These are phyloP conservation scores for Cetoscarus ocellatus DNA, from an alignment of 2,797 vertebrate species.

Conservation along the genomic window DNA sequence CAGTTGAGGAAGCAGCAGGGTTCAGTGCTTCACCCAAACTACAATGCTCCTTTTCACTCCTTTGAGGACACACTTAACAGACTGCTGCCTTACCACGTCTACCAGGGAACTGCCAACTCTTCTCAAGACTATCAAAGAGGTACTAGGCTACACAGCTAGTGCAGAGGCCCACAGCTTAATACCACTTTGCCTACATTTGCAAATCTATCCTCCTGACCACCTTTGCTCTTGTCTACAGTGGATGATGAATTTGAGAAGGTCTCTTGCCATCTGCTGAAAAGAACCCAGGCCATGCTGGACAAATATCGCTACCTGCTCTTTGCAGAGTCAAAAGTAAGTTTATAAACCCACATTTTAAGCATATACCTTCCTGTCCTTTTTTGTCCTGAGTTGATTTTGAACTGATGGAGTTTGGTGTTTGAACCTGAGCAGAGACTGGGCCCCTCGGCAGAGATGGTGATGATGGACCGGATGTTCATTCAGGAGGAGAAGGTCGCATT, in stretches of 20 bases:
- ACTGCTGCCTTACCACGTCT: conserved; percentile 95
- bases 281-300: conserved; percentile 96
- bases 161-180: neutral
- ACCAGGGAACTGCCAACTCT: conserved; percentile 92
- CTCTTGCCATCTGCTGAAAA: conserved; percentile 91
- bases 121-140: conserved; percentile 89
- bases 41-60: conserved; percentile 90
- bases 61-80: conserved; percentile 90
- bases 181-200: too few species aligned
- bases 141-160: conserved; percentile 43
- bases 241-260: conserved; percentile 95
- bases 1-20: conserved; percentile 95
- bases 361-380: neutral
- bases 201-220: neutral
- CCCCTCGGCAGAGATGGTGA: conserved; percentile 97
- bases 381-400: conserved; percentile 56
- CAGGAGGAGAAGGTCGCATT: conserved; percentile 94
- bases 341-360: conserved; percentile 30
- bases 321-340: conserved; percentile 92
- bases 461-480: conserved; percentile 98
- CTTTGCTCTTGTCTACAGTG: conserved; percentile 76
- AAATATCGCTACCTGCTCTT: conserved; percentile 95
- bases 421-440: conserved; percentile 89
- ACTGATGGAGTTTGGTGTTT: conserved; percentile 46
- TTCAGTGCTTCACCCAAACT: conserved; percentile 92